Base-by-base conservation (phyloP, 2,888 invertebrate species). In the Noctua pronuba region DNA sequence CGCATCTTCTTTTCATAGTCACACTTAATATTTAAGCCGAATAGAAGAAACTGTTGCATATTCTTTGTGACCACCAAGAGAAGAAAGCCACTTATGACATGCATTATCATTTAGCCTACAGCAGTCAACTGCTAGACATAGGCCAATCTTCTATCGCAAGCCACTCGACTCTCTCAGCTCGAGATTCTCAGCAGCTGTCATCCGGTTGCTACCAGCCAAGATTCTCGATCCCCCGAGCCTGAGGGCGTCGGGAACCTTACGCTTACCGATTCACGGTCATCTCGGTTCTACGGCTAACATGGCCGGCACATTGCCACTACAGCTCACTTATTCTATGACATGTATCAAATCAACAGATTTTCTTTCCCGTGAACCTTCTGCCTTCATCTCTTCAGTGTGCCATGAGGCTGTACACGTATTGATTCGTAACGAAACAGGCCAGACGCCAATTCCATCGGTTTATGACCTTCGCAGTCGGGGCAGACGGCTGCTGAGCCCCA, bases 351-450 rank as follows among this genome's bases (percentile, higher is more conserved):
- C 1, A 41, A 41, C 11, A 41, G 10, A 52, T 55, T 55, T 55
- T 55, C 13, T n/a, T n/a, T n/a, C 11, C 11, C 0, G 28, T 72
- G 6, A 16, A 71, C n/a, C 75, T 81, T 81, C 71, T 84, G 58
- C 1, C 13, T 0, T 46, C 18, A 13, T 70, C 13, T n/a, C 21
- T 67, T 31, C 8, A 16, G 6, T 65, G n/a, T n/a, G 0, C 18
- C 11, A 31, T 41, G 62, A 84, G 73, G 81, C 85, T 73, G 85
- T 66, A 64, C 73, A 67, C 52, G 74, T 85, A 88, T 88, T 85
- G 87, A 89, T 87, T 88, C 80, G 82, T 82, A 80, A 86, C 87
- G 73, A 87, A 87, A 84, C 84, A 80, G 82, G 84, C 82, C 71
- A 85, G 86, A 81, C 85, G 84, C 74, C 83, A 84, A 79, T 85